A percentile compares a stretch with the other conserved stretches of the same genome.
These are phyloP conservation scores for Diorhabda sublineata DNA, from an alignment of 1,140 invertebrate genomes.

Conservation along the genomic window DNA sequence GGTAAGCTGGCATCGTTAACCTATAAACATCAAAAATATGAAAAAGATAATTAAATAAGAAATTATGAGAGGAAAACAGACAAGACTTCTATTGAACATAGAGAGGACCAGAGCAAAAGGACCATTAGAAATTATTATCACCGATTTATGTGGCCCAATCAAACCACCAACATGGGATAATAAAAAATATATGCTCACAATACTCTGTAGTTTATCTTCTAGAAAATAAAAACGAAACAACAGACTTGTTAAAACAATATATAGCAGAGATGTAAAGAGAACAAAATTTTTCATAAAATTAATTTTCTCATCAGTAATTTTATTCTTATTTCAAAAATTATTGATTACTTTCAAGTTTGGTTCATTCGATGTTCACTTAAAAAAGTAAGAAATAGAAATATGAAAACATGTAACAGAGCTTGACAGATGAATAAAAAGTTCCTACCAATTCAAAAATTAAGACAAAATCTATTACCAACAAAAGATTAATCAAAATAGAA, in stretches of 20 bases:
- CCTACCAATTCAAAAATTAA: no score
- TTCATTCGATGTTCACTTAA: no score
- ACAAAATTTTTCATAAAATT: slow-evolving; percentile 6
- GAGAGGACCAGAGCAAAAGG: background rate
- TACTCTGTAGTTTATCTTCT: slow-evolving; percentile 40
- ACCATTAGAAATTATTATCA: background rate
- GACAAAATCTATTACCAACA: no score
- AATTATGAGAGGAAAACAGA: slow-evolving; percentile 31
- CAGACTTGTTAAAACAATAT: no score
- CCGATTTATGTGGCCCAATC: background rate
- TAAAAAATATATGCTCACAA: slow-evolving; percentile 42
- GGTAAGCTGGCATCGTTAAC: background rate
- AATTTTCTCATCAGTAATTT: no score
- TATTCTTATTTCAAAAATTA: no score
- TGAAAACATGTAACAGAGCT: no score
- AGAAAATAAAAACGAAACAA: slow-evolving; percentile 29
- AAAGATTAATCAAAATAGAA: no score
- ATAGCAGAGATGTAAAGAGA: slow-evolving; percentile 1
- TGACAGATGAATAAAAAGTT: no score
- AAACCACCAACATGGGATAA: slow-evolving; percentile 30
- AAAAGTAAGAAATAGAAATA: no score
- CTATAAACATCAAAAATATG: background rate
- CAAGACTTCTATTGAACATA: slow-evolving; percentile 13
- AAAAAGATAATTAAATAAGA: slow-evolving; percentile 23
- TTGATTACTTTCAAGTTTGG: no score